Evolutionary conservation across 92 coral and sea anemone species (phyloP), one percentile per base, ranked within the genome.

Genomic region (Bergia sp.): DNA sequence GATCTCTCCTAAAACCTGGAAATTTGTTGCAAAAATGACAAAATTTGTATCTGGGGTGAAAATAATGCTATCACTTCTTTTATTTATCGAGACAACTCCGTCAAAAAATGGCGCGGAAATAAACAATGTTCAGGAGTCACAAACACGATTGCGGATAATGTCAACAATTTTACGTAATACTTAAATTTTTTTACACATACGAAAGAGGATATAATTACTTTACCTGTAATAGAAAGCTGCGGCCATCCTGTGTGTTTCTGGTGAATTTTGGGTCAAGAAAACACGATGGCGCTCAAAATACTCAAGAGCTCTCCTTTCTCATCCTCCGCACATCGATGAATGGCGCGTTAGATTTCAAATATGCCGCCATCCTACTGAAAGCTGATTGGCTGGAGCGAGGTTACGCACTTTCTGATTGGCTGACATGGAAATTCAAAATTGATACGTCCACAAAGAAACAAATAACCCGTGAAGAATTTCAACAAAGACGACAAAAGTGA

Each of bases 331-430:
- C 80, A 91, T 88, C 86, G 93, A 93, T 95, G 93, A 91, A 88
- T 91, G 90, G 98, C 92, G 94, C 93, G 96, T 92, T 93, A 92
- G 90, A 90, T 91, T 97, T 97, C 99, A 97, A 97, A 97, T 94
- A 87, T 92, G 93, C 97, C 99, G 99, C 99, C 98, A 95, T 91
- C 90, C 72, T 58, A 69, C 93, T 87, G 53, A 78, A 41, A 86
- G 89, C 94, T 94, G 96, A 97, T 97, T 97, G 99, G 99, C 85
- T 92, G 11, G 49, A 61, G 43, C 40, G 82, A 93, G 85, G 91
- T 86, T 86, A 87, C 47, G 88, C 75, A 50, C 47, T 86, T 86
- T 89, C 61, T 90, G 94, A 95, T 95, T 95, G 98, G 98, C 86
- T 90, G 7, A 90, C 39, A 49, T 39, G 77, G 89, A 90, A 93